A percentile compares a stretch with the other conserved stretches of the same genome.
phyloP scores from a whole-genome alignment of 1,140 invertebrate genomes.

The Philotrypesis tridentata region DNA sequence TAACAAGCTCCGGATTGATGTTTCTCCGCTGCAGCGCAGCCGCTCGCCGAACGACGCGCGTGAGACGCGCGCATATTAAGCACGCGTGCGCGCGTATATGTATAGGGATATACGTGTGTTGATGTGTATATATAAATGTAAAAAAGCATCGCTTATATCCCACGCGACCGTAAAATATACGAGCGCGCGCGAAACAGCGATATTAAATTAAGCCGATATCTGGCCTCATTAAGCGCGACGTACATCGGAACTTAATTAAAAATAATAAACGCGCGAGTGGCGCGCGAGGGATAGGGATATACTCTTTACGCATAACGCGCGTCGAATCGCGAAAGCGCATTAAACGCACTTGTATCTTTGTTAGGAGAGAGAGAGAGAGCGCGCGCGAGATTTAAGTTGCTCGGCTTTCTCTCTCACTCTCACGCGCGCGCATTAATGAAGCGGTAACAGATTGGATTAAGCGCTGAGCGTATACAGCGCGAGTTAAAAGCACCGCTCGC shows the following conservation, averaged over 20 bases:
- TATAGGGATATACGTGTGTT: no score
- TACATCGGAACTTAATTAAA: conserved; percentile 24
- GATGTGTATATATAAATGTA: no score
- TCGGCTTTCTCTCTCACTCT: no score
- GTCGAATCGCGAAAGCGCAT: conserved; percentile 15
- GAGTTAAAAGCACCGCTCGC: conserved; percentile 20
- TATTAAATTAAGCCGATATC: background rate
- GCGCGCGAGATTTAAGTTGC: conserved; percentile 16
- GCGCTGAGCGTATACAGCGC: background rate
- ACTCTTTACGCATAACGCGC: background rate
- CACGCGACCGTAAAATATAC: background rate
- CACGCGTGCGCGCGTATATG: no score
- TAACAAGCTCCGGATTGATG: background rate
- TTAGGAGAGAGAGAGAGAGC: background rate
- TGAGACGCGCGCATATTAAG: no score
- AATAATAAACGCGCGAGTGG: conserved; percentile 1
- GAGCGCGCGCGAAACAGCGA: background rate
- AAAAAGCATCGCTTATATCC: background rate
- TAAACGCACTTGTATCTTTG: conserved; percentile 14
- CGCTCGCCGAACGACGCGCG: background rate
- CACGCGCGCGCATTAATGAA: conserved; percentile 49
- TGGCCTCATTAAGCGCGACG: background rate
- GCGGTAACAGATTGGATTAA: conserved; percentile 41
- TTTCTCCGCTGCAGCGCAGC: background rate
- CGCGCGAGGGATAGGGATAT: no score